Conservation (phyloP, 1,140 invertebrate genomes). For the Helicoverpa zea region DNA sequence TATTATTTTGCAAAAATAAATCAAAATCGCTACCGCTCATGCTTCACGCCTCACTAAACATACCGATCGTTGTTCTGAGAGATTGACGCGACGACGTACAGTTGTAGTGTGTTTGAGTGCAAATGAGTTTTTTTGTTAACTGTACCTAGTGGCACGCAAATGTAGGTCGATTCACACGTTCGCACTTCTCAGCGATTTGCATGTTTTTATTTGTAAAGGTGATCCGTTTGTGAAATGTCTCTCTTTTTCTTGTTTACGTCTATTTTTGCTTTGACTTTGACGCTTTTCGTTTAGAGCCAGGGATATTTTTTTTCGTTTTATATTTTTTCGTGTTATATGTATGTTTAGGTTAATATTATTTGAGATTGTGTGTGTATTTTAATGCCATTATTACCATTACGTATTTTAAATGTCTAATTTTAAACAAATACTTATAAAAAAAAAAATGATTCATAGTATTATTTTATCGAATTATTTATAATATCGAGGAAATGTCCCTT, state of each 20-base stretch:
- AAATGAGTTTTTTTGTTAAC: constrained; percentile 77
- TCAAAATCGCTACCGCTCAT: constrained; percentile 53
- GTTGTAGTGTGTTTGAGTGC: constrained; percentile 73
- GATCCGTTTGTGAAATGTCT: constrained; percentile 16
- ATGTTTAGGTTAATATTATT: neutral
- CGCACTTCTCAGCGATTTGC: constrained; percentile 51
- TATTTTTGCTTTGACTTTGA: constrained; percentile 13
- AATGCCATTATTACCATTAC: too few species aligned
- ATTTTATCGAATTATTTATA: neutral
- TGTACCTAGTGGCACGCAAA: constrained; percentile 28
- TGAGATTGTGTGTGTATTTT: neutral
- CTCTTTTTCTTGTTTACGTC: neutral
- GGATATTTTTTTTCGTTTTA: neutral
- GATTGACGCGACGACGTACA: constrained; percentile 68
- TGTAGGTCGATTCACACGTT: constrained; percentile 42
- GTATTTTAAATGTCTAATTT: too few species aligned
- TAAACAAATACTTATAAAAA: too few species aligned
- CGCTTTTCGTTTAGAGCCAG: neutral
- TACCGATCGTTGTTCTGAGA: constrained; percentile 71
- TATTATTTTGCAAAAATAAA: too few species aligned
- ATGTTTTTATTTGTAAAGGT: constrained; percentile 45
- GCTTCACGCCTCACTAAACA: constrained; percentile 62
- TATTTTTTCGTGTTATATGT: neutral
- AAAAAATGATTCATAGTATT: too few species aligned
- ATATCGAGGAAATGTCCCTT: neutral